phyloP scores from a whole-genome alignment of 2,888 invertebrate genomes.

The Sialis fuliginosa region DNA sequence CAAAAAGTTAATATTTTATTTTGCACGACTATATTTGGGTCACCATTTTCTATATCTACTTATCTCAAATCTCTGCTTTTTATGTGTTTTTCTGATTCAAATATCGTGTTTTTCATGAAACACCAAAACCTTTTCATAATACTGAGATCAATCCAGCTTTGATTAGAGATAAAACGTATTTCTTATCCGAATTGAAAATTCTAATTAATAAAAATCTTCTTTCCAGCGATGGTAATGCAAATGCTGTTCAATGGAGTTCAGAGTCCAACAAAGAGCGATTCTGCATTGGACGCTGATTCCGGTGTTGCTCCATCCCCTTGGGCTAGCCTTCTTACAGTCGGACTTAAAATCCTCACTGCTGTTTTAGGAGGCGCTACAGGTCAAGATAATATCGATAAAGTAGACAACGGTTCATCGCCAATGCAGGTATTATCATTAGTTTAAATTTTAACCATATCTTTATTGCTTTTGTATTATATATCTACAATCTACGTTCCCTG shows the following conservation, averaged over 20 bases:
- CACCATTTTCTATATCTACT: too few relatives aligned
- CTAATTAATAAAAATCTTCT: too few relatives aligned
- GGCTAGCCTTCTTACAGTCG: slow-evolving; percentile 74
- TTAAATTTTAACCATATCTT: not conserved
- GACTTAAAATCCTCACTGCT: slow-evolving; percentile 69
- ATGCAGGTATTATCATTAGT: slow-evolving; percentile 49
- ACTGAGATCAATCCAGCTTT: too few relatives aligned
- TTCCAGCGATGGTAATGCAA: slow-evolving; percentile 60
- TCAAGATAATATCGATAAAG: slow-evolving; percentile 74
- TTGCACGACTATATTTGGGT: too few relatives aligned
- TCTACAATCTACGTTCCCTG: too few relatives aligned
- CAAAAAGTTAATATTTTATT: too few relatives aligned
- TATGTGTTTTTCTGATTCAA: too few relatives aligned
- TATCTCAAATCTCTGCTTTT: too few relatives aligned
- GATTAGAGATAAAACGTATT: too few relatives aligned
- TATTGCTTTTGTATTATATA: not conserved
- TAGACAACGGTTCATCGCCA: slow-evolving; percentile 71
- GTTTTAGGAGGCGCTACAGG: slow-evolving; percentile 59
- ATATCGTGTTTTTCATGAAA: too few relatives aligned
- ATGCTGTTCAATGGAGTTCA: slow-evolving; percentile 62
- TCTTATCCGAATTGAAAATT: too few relatives aligned
- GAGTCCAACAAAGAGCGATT: slow-evolving; percentile 71
- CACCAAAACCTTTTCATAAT: too few relatives aligned
- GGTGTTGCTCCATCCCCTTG: slow-evolving; percentile 62
- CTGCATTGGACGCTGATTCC: slow-evolving; percentile 41